Conservation (phyloP, 2,888 invertebrate species). For the Leucoma salicis region DNA sequence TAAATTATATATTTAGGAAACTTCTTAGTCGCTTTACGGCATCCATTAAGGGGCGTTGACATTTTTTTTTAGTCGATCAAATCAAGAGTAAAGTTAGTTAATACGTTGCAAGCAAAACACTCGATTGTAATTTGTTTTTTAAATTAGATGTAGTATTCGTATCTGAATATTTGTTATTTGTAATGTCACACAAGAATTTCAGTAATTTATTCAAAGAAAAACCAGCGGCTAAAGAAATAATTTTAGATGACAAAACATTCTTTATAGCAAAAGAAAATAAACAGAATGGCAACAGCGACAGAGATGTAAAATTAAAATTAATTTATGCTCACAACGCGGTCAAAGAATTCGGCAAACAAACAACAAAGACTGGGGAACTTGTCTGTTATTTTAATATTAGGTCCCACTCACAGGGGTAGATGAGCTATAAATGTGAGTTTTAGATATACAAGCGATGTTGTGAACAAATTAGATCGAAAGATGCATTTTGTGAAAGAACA, state of each 20-base stretch:
- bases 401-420: conserved; percentile 4
- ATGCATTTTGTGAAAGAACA: neutral
- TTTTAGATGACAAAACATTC: conserved; percentile 47
- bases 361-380: conserved; percentile 58
- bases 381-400: conserved; percentile 41
- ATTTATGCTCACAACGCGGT: conserved; percentile 51
- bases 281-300: conserved; percentile 33
- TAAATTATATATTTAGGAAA: no score
- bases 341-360: conserved; percentile 60
- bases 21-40: no score
- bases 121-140: no score
- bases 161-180: no score
- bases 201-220: conserved; percentile 21
- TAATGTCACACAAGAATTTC: conserved; percentile 4
- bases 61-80: no score
- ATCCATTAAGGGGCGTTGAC: no score
- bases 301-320: conserved; percentile 52
- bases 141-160: no score
- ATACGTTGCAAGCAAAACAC: no score
- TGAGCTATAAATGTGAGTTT: conserved; percentile 6
- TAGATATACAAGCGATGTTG: neutral
- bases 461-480: neutral
- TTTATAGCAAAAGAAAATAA: conserved; percentile 25
- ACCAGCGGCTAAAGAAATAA: conserved; percentile 14
- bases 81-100: no score